Percentiles rank a stretch among this genome's conserved stretches.
Conservation (phyloP, 2,797 vertebrate species). For the Limnodromus scolopaceus region DNA sequence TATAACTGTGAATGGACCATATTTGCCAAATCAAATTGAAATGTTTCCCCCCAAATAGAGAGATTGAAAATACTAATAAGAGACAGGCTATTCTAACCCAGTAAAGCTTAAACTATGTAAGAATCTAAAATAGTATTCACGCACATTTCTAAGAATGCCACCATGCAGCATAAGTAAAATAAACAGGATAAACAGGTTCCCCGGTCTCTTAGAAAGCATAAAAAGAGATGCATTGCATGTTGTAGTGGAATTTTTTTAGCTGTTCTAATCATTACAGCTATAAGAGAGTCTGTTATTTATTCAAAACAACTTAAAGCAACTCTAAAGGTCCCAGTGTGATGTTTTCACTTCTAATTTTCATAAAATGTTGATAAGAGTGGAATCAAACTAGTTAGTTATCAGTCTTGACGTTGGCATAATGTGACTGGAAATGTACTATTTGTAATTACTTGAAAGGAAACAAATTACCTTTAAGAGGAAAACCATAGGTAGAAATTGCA, state of each 20-base stretch:
- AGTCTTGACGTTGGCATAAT: conserved; percentile 70
- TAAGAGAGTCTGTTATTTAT: conserved; percentile 73
- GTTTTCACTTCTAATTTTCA: conserved; percentile 77
- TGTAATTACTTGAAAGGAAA: conserved; percentile 83
- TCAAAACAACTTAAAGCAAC: conserved; percentile 78
- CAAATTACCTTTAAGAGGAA: conserved; percentile 83
- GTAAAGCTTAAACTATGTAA: not conserved
- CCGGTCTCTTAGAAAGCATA: not conserved
- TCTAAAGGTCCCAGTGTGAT: conserved; percentile 74
- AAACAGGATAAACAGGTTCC: not conserved
- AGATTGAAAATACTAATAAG: not conserved
- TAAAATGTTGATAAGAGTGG: conserved; percentile 77
- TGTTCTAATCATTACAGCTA: conserved; percentile 67
- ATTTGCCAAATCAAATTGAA: not conserved
- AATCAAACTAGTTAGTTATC: conserved; percentile 79
- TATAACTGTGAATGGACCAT: not conserved
- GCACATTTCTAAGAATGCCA: not conserved
- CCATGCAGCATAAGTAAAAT: not conserved
- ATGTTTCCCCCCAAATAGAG: not conserved
- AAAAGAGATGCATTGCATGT: not conserved
- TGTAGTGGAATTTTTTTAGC: conserved; percentile 20
- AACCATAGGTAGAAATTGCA: conserved; percentile 83
- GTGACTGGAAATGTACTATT: conserved; percentile 79
- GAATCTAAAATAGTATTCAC: not conserved
- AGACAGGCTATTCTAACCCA: not conserved